Evolutionary conservation across 92 coral and sea anemone genomes (phyloP), one percentile per base, ranked within the genome.

Genomic region (Pocillopora grandis): DNA sequence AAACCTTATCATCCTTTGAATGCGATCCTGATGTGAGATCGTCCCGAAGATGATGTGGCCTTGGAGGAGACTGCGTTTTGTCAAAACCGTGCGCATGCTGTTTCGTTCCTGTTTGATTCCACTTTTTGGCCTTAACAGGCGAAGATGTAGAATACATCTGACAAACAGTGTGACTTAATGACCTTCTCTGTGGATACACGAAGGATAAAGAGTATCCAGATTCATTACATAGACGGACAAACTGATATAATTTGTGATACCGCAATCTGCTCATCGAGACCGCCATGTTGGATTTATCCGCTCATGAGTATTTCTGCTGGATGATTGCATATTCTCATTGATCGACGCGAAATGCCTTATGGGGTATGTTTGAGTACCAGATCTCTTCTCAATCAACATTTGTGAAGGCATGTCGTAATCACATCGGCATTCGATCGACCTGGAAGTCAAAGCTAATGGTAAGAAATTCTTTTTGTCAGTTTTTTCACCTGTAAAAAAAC

Each of bases 241-340:
- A 68, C 57, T 57, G 58, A 66, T 42, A 49, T 19, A 79, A 66
- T 8, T 48, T 58, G 20, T 35, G 75, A 17, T 23, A 56, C 19
- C 84, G 76, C 64, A 72, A 15, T 1, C 62, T 80, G 58, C 66
- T 58, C 69, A 33, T 19, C 8, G 71, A 63, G 60, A 62, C 90
- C 87, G 87, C 90, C 90, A 87, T 87, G 42, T 87, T 82, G 83
- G 16, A 60, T 66, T 49, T 52, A 3, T 23, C 23, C 33, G 17
- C 66, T 66, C 69, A 65, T 59, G 72, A 59, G 58, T 33, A 48
- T 17, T 15, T 59, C 85, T 70, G 74, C 89, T 86, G 89, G 70
- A 66, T 73, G 37, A 52, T 75, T 75, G 64, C 63, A 18, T 35
- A 58, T 71, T 23, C 78, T 20, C 16, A 7, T 56, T 2, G 2